These are phyloP conservation scores for Nephrotoma flavescens DNA, from an alignment of 2,888 invertebrate species.

Conservation along the genomic window DNA sequence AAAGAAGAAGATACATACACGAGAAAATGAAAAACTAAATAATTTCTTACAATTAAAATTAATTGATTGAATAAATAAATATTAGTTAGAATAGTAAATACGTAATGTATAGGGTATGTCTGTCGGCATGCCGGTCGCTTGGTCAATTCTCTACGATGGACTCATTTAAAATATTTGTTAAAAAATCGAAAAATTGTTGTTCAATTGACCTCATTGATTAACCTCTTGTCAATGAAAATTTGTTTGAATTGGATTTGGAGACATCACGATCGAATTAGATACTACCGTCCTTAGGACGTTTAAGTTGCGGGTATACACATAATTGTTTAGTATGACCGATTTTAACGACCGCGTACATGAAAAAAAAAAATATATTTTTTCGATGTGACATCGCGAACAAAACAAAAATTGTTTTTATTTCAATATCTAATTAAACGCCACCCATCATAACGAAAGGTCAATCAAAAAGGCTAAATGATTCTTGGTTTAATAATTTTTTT, in stretches of 20 bases:
- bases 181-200: background rate
- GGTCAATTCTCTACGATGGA: background rate
- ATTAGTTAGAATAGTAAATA: background rate
- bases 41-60: background rate
- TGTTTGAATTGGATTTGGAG: background rate
- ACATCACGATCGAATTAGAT: too few species aligned
- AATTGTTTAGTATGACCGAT: background rate
- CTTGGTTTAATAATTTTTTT: background rate
- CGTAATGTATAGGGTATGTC: background rate
- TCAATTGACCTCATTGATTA: background rate
- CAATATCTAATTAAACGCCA: background rate
- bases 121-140: background rate
- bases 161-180: too few species aligned
- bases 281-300: background rate
- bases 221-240: background rate
- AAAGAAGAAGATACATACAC: background rate
- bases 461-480: background rate
- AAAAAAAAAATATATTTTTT: background rate
- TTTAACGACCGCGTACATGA: background rate
- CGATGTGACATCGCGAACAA: background rate
- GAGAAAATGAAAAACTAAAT: background rate
- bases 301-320: background rate
- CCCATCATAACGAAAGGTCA: background rate
- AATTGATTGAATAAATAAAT: background rate
- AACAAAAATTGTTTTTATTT: background rate